Evolutionary conservation across 2,888 invertebrate genomes (phyloP), one percentile per base, ranked within the genome.

Genomic region (Candidula unifasciata): DNA sequence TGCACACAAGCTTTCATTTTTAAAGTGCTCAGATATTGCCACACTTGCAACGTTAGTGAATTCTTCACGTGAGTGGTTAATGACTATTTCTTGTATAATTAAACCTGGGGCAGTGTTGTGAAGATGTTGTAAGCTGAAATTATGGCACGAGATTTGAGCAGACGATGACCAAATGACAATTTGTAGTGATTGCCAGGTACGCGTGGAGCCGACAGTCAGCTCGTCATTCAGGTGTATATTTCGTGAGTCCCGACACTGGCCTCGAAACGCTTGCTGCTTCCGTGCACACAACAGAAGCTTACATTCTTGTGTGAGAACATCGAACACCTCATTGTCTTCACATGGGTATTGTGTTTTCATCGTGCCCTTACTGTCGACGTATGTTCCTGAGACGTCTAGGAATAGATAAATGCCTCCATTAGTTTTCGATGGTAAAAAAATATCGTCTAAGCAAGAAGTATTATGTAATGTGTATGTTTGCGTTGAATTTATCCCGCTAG

Each of bases 241-340:
- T 33, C 2, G 35, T 30, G 37, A 71, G 60, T 1, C 16, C n/a
- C 6, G 57, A 64, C 86, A 86, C 44, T 57, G 24, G 2, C 86
- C 86, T 24, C 27, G 44, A 27, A 64, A 30, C 21, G 83, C 77
- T 13, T 74, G 37, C n/a, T 33, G 69, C 0, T 81, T 81, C 33
- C 24, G 35, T 6, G 81, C 57, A 24, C 86, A 86, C n/a, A 81
- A 71, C 33, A 83, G 37, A 33, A 60, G 44, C 44, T 77, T 69
- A 52, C 86, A 86, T 3, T 69, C 60, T 8, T 69, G 78, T n/a
- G 78, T 77, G n/a, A 84, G 73, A 27, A 81, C 60, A 60, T 86
- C 82, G 52, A 84, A 86, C 21, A 86, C 86, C 35, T 86, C 44
- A 30, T 71, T 35, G 33, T 78, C 68, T 16, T 27, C 27, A 33